Evolutionary conservation across 2,797 vertebrate genomes (phyloP).

Genomic region (Sphenopsis melanotis): DNA sequence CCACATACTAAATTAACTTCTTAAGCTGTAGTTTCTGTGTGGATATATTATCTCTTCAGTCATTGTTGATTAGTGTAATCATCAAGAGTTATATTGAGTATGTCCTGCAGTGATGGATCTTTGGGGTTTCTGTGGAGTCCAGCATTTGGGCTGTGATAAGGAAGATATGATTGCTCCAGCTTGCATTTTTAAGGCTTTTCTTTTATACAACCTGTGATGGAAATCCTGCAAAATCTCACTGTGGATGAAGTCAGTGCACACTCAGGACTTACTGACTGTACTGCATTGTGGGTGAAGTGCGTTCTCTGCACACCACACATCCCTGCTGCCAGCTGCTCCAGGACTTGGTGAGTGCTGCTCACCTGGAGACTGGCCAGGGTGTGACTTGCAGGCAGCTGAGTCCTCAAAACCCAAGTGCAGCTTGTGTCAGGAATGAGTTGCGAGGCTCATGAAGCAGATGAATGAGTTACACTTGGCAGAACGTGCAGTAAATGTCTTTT

Average conservation of each 20-base stretch:
- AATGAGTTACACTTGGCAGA: not conserved
- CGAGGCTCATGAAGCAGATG: not conserved
- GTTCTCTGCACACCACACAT: rapidly evolving
- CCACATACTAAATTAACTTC: not conserved
- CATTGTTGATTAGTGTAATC: not conserved
- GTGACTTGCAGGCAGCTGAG: not conserved
- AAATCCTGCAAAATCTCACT: not conserved
- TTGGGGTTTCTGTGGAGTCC: not conserved
- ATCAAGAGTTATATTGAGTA: not conserved
- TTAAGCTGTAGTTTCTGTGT: not conserved
- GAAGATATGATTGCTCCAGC: not conserved
- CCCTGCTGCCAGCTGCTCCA: rapidly evolving
- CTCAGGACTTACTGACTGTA: rapidly evolving
- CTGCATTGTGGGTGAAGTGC: rapidly evolving
- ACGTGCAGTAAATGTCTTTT: not conserved
- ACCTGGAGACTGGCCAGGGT: not conserved
- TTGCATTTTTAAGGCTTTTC: not conserved
- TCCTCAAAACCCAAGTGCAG: not conserved
- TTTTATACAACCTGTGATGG: not conserved
- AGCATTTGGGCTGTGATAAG: not conserved
- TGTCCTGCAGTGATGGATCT: not conserved
- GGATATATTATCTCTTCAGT: not conserved
- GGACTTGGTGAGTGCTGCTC: not conserved
- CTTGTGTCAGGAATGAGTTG: not conserved
- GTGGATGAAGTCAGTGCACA: not conserved